Evolutionary conservation across 1,140 invertebrate species (phyloP), one percentile per base, ranked within the genome.

Genomic region (Drusus annulatus): DNA sequence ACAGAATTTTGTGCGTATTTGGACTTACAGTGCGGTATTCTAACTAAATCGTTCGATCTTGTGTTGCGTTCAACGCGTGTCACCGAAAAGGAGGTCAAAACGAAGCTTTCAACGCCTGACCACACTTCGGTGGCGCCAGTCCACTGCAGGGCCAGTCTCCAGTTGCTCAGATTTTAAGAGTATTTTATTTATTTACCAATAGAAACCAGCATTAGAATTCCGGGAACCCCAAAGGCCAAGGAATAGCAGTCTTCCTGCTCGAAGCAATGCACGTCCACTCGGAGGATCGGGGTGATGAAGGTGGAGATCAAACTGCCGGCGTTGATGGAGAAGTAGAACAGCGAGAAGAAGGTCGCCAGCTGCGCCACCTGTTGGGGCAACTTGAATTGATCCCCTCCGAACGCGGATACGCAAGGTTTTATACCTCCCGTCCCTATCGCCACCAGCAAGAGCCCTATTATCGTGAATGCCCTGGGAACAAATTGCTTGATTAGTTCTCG

Each of bases 361-460:
- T 97, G 93, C 79, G 88, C 88, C 84, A 93, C 93, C 88, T 95
- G 96, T 84, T 94, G 92, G 0, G 96, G 96, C 51, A 96, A 82
- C 79, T 92, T 89, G 86, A 98, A 98, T 89, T 99, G 98, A 89
- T 99, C 98, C 0, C 97, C 98, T 19, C 98, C 98, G 87, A 99
- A 99, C 0, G 98, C 96, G 0, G 96, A 93, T 0, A 99, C 98
- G 86, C 98, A 99, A 0, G 98, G 98, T 86, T 99, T 99, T 84
- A 99, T 99, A 2, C 98, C 97, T 8, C 98, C 98, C 0, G 97
- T 97, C 0, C 97, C 97, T 15, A 98, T 76, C 2, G 96, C 96
- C 82, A 98, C 97, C 16, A 98, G 88, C 0, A 94, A 84, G 76
- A 98, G 88, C 0, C 96, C 97, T n/a, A 96, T 8, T 7, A 97